Percentiles rank a stretch among this genome's conserved stretches.
Conservation (phyloP, 1,140 invertebrate species). For the Oryzaephilus surinamensis region DNA sequence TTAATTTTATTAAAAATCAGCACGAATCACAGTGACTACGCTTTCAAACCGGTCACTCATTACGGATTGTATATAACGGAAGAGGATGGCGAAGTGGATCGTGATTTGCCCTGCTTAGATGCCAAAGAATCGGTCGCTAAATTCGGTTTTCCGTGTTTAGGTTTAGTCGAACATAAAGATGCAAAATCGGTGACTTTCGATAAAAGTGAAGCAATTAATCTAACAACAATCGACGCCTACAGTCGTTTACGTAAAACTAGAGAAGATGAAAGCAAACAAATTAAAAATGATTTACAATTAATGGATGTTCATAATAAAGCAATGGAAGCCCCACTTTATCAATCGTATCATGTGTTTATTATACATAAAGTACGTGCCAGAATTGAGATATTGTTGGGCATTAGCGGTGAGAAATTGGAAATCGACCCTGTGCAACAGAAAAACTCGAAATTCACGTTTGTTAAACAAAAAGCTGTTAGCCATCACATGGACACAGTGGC, state of each 20-base stretch:
- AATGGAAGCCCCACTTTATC: slow-evolving; percentile 74
- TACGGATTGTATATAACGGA: slow-evolving; percentile 89
- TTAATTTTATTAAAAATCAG: slow-evolving; percentile 80
- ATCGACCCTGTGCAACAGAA: slow-evolving; percentile 69
- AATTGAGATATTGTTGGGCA: slow-evolving; percentile 72
- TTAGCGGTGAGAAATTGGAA: slow-evolving; percentile 85
- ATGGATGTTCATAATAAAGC: slow-evolving; percentile 60
- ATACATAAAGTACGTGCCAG: slow-evolving; percentile 70
- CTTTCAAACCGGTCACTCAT: slow-evolving; percentile 47
- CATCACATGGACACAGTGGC: slow-evolving; percentile 78
- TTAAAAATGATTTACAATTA: slow-evolving; percentile 30
- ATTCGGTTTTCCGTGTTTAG: slow-evolving; percentile 83
- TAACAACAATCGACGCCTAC: too few species aligned
- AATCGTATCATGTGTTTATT: slow-evolving; percentile 69
- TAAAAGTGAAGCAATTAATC: slow-evolving; percentile 2
- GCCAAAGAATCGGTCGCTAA: slow-evolving; percentile 78
- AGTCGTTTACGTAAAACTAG: slow-evolving; percentile 12
- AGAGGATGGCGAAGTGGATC: slow-evolving; percentile 93
- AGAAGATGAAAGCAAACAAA: slow-evolving; percentile 23
- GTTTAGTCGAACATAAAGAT: slow-evolving; percentile 42
- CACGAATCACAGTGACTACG: slow-evolving; percentile 47
- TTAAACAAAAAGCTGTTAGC: slow-evolving; percentile 55
- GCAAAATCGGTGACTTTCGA: slow-evolving; percentile 15
- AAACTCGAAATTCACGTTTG: slow-evolving; percentile 62
- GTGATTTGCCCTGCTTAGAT: slow-evolving; percentile 86